Percentiles rank a stretch among this genome's conserved stretches.
These are phyloP conservation scores for Dichetophora obliterata DNA, from an alignment of 2,888 invertebrate species.

Conservation along the genomic window DNA sequence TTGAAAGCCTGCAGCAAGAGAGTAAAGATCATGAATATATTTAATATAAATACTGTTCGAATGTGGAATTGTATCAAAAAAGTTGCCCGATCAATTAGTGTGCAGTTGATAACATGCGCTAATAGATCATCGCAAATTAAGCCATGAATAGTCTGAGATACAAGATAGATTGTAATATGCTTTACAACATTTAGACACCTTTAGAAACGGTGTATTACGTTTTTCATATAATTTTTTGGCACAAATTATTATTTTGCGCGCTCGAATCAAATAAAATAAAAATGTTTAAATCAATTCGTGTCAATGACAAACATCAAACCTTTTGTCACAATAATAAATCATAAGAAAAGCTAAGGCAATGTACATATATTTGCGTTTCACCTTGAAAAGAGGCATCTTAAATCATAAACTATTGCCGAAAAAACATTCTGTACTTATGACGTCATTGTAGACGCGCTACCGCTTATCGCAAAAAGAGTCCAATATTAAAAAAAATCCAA, in stretches of 20 bases:
- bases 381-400: not conserved
- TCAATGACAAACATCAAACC: not conserved
- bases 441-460: not conserved
- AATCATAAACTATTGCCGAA: not conserved
- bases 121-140: not conserved
- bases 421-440: not conserved
- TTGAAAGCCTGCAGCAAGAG: slow-evolving; percentile 75
- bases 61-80: no score
- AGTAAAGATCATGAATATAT: no score
- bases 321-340: not conserved
- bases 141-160: not conserved
- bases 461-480: not conserved
- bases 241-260: not conserved
- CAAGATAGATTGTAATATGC: not conserved
- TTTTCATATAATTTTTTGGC: not conserved
- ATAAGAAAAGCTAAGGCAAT: not conserved
- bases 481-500: no score
- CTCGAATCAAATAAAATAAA: not conserved
- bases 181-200: not conserved
- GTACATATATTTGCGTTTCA: not conserved
- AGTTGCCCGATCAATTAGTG: not conserved
- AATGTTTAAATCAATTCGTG: not conserved
- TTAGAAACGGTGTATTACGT: not conserved
- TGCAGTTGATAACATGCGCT: not conserved
- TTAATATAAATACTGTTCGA: not conserved